A percentile compares a stretch with the other conserved stretches of the same genome.
These are phyloP conservation scores for Tortricodes alternella DNA, from an alignment of 2,888 invertebrate species.

Conservation along the genomic window DNA sequence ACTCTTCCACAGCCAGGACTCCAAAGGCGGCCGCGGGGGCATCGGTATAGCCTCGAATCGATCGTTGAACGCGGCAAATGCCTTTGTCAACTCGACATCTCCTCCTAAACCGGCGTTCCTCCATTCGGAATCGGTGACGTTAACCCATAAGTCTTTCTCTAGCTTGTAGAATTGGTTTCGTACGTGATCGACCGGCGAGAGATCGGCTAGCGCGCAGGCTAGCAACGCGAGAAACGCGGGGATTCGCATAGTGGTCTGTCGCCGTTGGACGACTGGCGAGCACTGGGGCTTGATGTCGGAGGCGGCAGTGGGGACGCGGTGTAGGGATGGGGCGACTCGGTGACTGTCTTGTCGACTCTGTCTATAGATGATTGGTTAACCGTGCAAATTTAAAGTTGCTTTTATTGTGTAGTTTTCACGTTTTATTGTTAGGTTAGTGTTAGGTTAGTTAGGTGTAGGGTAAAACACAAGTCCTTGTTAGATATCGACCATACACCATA, in stretches of 20 bases:
- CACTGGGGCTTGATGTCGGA: constrained; percentile 53
- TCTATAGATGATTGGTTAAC: too few species aligned
- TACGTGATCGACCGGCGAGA: constrained; percentile 81
- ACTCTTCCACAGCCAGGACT: constrained; percentile 85
- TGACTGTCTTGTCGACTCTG: constrained; percentile 27
- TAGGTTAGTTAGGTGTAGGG: too few species aligned
- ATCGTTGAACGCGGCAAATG: constrained; percentile 82
- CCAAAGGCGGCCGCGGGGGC: constrained; percentile 51
- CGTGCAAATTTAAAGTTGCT: too few species aligned
- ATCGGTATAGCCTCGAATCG: constrained; percentile 63
- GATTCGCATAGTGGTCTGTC: constrained; percentile 56
- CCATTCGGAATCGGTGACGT: constrained; percentile 69
- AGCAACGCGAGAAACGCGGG: constrained; percentile 58
- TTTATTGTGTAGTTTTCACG: too few species aligned
- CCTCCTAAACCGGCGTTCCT: constrained; percentile 62
- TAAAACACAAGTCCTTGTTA: too few species aligned
- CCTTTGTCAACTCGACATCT: constrained; percentile 82
- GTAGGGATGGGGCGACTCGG: constrained; percentile 48
- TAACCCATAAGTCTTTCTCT: constrained; percentile 79
- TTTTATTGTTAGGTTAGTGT: too few species aligned
- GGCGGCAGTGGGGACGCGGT: constrained; percentile 48
- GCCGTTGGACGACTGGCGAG: constrained; percentile 53
- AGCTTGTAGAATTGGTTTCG: constrained; percentile 82
- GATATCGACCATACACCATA: too few species aligned
- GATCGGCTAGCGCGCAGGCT: constrained; percentile 51